Evolutionary conservation across 2,113 vertebrate species (phyloP).

Genomic region (Sterrhoptilus dennistouni): DNA sequence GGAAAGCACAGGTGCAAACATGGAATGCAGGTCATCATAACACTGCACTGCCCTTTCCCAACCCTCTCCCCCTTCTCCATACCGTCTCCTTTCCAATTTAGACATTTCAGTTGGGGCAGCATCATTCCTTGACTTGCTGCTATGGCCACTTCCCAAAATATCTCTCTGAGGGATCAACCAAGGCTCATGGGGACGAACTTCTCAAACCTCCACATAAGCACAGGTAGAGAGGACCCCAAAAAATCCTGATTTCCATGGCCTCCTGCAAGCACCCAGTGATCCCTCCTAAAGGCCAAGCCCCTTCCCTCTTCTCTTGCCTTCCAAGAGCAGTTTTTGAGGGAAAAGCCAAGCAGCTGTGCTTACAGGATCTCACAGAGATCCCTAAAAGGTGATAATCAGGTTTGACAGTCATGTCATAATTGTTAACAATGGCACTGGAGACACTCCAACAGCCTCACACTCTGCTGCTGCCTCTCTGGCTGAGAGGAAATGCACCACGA

Average conservation of each 20-base stretch:
- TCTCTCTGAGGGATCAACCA: accelerated
- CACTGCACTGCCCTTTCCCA: not conserved
- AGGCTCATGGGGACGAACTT: not conserved
- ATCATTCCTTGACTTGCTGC: not conserved
- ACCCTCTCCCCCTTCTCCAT: not conserved
- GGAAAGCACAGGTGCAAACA: not conserved
- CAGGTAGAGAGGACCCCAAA: not conserved
- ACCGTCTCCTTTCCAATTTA: not conserved
- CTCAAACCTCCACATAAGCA: not conserved
- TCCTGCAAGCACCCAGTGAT: not conserved
- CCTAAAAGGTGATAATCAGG: conserved; percentile 47
- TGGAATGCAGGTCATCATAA: not conserved
- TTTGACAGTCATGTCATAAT: conserved; percentile 61
- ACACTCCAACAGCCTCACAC: not conserved
- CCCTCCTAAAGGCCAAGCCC: not conserved
- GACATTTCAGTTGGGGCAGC: not conserved
- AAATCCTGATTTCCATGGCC: not conserved
- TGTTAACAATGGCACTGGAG: conserved; percentile 40
- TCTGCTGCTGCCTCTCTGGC: not conserved
- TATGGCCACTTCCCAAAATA: not conserved
- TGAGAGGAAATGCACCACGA: not conserved
- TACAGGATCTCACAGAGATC: conserved; percentile 19
- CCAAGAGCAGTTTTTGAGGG: not conserved
- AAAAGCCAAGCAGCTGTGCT: conserved; percentile 23
- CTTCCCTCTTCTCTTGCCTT: not conserved